Base-by-base conservation (phyloP, 1,140 invertebrate species). In the Micrasema minimum region DNA sequence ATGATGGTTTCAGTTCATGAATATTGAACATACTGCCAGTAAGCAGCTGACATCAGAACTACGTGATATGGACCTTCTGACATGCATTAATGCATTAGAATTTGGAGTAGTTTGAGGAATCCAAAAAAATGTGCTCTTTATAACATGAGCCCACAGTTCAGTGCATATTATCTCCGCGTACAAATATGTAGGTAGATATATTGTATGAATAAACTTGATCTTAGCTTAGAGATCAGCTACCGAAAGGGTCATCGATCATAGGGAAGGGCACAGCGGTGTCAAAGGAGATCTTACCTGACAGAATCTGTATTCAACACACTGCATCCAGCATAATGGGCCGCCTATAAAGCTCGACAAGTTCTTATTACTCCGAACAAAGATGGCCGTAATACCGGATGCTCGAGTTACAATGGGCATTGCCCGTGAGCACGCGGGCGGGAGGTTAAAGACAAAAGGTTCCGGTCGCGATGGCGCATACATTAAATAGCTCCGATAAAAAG, bases 311-410 rank as follows among this genome's bases (percentile, higher is more conserved):
- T 1, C 55, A 38, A 59, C 20, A 26, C 11, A 41, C 45, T 55
- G 69, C 69, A 64, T 11, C 68, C 69, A 66, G 51, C 26, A 31
- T 31, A 31, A 31, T 31, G 7, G 26, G 3, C 26, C 38, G 31
- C 14, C 31, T 14, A 50, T 53, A 11, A 41, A 51, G 26, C 26
- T 35, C 20, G 14, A 14, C 53, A 48, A 64, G 41, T 37, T 53
- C 26, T 31, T 7, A 31, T 31, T 4, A 69, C 23, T 20, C 41
- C 43, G 48, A 64, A 72, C 66, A 66, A 72, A 66, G 71, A 72
- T 67, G 37, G 37, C 57, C 55, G 67, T 66, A 71, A 67, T 61
- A 74, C 72, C 72, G 72, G 72, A 74, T 74, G 72, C 66, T 20
- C 38, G 46, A 31, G 22, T 69, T 68, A 50, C 45, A 70, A 71